These are phyloP conservation scores for Platyura marginata DNA, from an alignment of 1,140 invertebrate species.

Conservation along the genomic window DNA sequence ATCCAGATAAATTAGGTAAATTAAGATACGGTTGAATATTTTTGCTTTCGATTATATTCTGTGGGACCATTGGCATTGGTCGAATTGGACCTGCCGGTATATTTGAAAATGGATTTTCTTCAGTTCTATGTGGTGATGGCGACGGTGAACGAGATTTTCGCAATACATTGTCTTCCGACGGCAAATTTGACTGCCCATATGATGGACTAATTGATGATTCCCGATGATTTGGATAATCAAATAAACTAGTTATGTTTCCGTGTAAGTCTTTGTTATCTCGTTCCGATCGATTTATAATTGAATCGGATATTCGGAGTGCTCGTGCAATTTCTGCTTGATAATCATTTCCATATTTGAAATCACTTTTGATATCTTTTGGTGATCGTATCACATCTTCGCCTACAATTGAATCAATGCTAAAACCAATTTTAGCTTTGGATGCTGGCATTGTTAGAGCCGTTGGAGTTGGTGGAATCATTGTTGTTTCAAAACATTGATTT, in stretches of 20 bases:
- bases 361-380: slow-evolving; percentile 7
- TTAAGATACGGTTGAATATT: slow-evolving; percentile 32
- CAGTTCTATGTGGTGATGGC: slow-evolving; percentile 16
- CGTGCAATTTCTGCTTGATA: slow-evolving; percentile 8
- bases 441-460: slow-evolving; percentile 56
- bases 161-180: not conserved
- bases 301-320: slow-evolving; percentile 9
- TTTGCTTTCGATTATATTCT: not conserved
- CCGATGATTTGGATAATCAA: not conserved
- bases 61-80: slow-evolving; percentile 1
- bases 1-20: slow-evolving; percentile 37
- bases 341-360: slow-evolving; percentile 1
- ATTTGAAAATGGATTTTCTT: not conserved
- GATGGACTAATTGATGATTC: not conserved
- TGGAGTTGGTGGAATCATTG: slow-evolving; percentile 27
- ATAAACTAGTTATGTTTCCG: not conserved
- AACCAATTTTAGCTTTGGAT: slow-evolving; percentile 83
- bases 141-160: slow-evolving; percentile 25
- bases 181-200: not conserved
- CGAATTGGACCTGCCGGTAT: not conserved
- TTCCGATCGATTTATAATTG: slow-evolving; percentile 1
- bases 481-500: too few species aligned
- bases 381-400: slow-evolving; percentile 33
- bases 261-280: not conserved
- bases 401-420: slow-evolving; percentile 88